Evolutionary conservation across 2,888 invertebrate species (phyloP), one percentile per base, ranked within the genome.

Genomic region (Himalopsyche anomala): DNA sequence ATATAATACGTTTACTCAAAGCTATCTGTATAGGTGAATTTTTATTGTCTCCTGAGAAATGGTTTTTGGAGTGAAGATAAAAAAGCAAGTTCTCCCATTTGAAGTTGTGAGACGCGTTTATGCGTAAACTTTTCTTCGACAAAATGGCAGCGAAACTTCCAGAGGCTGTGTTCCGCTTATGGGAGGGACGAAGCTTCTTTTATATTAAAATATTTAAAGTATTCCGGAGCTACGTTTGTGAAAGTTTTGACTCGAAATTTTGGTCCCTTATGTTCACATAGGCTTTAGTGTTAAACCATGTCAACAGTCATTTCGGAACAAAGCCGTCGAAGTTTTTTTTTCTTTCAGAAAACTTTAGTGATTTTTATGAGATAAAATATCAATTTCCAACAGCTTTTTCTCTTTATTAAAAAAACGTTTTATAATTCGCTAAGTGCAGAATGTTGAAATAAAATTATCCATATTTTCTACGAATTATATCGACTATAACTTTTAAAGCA

Each of bases 21-120:
- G 19, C 62, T 28, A 19, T 62, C 62, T 62, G 11, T 62, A 11
- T 62, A 62, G 62, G 62, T 62, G 62, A 62, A 62, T 62, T 85
- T 85, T 85, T 85, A 85, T 85, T 85, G 85, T 85, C 82, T 82
- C 85, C 79, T 82, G 82, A 74, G 85, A 85, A 85, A 85, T 85
- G 81, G 85, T 79, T 17, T 82, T 82, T 74, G 45, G 55, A 85
- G 79, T 81, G 74, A 82, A 82, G 85, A 69, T 79, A 82, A 82
- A 85, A 85, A 85, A 85, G 79, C 82, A 82, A 85, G 82, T 85
- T 82, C 36, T 82, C 82, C 82, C 81, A 81, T 85, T 85, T 81
- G 81, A 81, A 85, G 85, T 81, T 62, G 45, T 82, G 74, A 82
- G 85, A 85, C 85, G 85, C 85, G 82, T 85, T 85, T 85, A 85